phyloP scores from a whole-genome alignment of 1,140 invertebrate species.

The Papilio glaucus region DNA sequence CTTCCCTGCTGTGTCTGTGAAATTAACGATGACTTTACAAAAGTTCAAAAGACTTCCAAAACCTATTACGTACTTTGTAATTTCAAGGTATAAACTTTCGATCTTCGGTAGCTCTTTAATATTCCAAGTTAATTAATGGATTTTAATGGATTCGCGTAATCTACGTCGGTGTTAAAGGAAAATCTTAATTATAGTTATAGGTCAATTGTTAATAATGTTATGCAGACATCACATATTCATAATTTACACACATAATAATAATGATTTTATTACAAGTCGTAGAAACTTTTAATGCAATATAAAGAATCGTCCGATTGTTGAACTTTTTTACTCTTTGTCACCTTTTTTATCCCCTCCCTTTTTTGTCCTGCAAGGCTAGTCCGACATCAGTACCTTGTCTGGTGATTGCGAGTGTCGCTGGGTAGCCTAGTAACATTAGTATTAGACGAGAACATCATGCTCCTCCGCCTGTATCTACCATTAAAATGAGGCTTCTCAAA shows the following conservation, averaged over 20 bases:
- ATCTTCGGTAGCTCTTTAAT: slow-evolving; percentile 75
- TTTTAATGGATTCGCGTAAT: slow-evolving; percentile 72
- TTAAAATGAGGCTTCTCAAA: neutral
- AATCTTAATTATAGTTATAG: slow-evolving; percentile 69
- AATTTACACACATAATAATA: too few relatives aligned
- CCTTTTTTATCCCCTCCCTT: too few relatives aligned
- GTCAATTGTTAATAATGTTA: slow-evolving; percentile 44
- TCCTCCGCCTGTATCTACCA: neutral
- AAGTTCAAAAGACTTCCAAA: slow-evolving; percentile 74
- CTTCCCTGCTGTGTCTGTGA: slow-evolving; percentile 69
- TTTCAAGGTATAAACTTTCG: slow-evolving; percentile 75
- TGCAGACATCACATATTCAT: neutral
- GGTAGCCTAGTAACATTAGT: neutral
- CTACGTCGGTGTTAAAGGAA: slow-evolving; percentile 59
- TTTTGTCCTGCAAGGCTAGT: too few relatives aligned
- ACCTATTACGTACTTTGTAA: slow-evolving; percentile 75
- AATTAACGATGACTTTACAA: slow-evolving; percentile 68
- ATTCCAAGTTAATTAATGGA: slow-evolving; percentile 78
- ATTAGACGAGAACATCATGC: neutral
- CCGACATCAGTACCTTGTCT: too few relatives aligned
- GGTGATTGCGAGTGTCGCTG: too few relatives aligned
- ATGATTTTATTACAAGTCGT: too few relatives aligned
- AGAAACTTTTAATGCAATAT: too few relatives aligned
- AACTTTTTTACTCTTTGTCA: too few relatives aligned
- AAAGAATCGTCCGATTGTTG: too few relatives aligned